These are phyloP conservation scores for Gnathonemus longibarbis DNA, from an alignment of 2,113 vertebrate species.

Conservation along the genomic window DNA sequence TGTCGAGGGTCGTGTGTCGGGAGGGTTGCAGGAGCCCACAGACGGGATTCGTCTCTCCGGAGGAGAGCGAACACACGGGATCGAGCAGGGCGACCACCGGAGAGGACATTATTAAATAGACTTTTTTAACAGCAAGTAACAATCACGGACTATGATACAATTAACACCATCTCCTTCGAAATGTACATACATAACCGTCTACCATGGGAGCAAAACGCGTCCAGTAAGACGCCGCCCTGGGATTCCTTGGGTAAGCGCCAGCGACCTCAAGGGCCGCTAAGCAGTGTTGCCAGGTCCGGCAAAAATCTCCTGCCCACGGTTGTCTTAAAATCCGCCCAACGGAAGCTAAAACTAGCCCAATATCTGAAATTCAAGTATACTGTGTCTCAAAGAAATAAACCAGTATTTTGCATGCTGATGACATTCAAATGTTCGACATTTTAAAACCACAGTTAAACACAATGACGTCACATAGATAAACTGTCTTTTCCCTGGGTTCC, in stretches of 20 bases:
- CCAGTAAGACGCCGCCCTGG: not conserved
- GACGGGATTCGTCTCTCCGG: not conserved
- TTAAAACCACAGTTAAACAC: no score
- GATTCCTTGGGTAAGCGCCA: not conserved
- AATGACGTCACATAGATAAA: no score
- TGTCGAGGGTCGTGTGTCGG: not conserved
- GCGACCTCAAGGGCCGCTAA: no score
- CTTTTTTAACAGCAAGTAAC: not conserved
- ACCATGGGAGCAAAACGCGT: not conserved
- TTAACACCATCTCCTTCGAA: not conserved
- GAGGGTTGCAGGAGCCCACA: not conserved
- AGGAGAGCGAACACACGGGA: not conserved
- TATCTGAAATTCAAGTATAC: no score
- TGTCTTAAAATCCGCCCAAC: no score
- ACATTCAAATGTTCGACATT: no score
- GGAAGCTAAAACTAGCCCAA: no score
- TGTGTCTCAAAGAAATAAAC: no score
- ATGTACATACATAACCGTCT: not conserved
- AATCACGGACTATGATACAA: not conserved
- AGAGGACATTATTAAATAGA: not conserved
- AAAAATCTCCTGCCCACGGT: no score
- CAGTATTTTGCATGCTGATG: no score
- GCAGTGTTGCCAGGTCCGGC: no score
- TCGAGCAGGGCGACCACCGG: not conserved
- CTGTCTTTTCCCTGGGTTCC: no score